Conservation (phyloP, 2,797 vertebrate genomes). For the Malacoctenus gilli region DNA sequence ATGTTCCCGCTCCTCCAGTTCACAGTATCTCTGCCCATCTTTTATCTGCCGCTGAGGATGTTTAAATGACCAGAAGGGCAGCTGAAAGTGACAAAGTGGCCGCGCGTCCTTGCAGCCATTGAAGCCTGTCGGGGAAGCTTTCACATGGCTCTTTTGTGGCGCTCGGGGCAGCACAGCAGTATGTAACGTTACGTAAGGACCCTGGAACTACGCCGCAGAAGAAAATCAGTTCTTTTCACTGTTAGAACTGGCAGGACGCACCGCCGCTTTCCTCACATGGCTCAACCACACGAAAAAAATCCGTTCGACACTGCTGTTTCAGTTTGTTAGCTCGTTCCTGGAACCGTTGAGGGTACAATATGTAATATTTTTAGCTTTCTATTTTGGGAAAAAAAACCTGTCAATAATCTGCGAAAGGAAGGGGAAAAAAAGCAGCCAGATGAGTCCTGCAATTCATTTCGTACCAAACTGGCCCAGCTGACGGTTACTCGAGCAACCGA, state of each 20-base stretch:
- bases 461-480: too few species aligned
- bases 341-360: not conserved
- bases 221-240: slow-evolving; percentile 42
- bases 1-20: slow-evolving; percentile 8
- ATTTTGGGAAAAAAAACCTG: too few species aligned
- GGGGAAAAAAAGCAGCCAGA: too few species aligned
- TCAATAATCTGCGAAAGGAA: too few species aligned
- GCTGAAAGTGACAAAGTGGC: slow-evolving; percentile 36
- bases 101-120: slow-evolving; percentile 27
- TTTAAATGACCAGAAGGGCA: slow-evolving; percentile 32
- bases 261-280: slow-evolving; percentile 51
- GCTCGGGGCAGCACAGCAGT: slow-evolving; percentile 52
- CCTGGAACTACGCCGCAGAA: slow-evolving; percentile 49
- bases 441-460: too few species aligned
- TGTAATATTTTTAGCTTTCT: too few species aligned
- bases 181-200: slow-evolving; percentile 64
- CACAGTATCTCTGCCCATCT: slow-evolving; percentile 11
- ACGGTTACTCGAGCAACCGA: too few species aligned
- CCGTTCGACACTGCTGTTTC: slow-evolving; percentile 18
- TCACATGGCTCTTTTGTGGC: slow-evolving; percentile 54
- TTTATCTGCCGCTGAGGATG: slow-evolving; percentile 30
- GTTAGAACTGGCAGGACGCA: slow-evolving; percentile 36
- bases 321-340: not conserved
- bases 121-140: slow-evolving; percentile 43
- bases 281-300: slow-evolving; percentile 39